A percentile compares a stretch with the other conserved stretches of the same genome.
phyloP scores from a whole-genome alignment of 2,888 invertebrate genomes.

The Aromia moschata region DNA sequence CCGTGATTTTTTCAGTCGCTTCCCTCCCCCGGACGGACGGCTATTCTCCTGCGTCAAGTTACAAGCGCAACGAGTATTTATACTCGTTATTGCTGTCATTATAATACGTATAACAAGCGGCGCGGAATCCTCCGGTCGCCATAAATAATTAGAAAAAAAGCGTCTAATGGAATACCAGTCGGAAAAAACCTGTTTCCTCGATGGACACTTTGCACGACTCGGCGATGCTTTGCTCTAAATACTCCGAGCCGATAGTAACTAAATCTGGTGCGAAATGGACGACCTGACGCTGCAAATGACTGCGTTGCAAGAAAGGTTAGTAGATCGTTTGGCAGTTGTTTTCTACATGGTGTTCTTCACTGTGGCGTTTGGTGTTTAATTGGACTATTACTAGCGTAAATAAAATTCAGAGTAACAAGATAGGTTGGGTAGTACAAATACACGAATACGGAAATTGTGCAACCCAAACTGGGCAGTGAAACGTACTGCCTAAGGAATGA shows the following conservation, averaged over 20 bases:
- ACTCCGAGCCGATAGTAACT: background rate
- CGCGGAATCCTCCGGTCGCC: slow-evolving; percentile 18
- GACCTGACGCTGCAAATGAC: no score
- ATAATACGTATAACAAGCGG: slow-evolving; percentile 25
- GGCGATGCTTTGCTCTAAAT: background rate
- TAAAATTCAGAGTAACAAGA: no score
- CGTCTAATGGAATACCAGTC: background rate
- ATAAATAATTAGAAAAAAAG: background rate
- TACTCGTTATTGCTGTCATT: slow-evolving; percentile 26
- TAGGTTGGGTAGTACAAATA: no score
- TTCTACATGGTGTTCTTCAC: no score
- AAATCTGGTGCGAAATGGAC: background rate
- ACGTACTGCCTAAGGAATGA: no score
- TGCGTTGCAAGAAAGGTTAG: no score
- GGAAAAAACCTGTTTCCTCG: slow-evolving; percentile 8
- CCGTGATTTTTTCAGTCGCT: no score
- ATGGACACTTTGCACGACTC: background rate
- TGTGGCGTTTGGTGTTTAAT: no score
- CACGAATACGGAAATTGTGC: no score
- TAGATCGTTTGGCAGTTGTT: no score
- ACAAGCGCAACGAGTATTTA: slow-evolving; percentile 26
- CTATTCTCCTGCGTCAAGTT: slow-evolving; percentile 18
- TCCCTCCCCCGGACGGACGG: slow-evolving; percentile 14
- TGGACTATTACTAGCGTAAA: no score
- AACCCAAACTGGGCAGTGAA: no score